Conservation (phyloP, 2,797 vertebrate genomes). For the Amniataba percoides region DNA sequence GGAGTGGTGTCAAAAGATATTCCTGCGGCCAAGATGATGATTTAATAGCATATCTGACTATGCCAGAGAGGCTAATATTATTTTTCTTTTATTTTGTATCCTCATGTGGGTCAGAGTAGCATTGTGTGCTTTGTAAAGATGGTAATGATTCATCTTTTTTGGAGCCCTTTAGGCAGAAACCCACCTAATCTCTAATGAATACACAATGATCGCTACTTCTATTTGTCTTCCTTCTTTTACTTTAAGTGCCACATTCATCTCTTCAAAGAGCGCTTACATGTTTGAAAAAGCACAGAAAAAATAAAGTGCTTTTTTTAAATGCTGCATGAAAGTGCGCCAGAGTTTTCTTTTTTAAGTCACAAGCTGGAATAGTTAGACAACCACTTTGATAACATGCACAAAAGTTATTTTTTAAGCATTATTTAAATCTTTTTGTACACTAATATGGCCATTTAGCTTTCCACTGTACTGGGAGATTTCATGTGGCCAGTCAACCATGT, state of each 20-base stretch:
- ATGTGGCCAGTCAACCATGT: slow-evolving; percentile 48
- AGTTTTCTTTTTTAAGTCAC: background rate
- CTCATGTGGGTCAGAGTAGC: slow-evolving; percentile 32
- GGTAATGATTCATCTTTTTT: slow-evolving; percentile 52
- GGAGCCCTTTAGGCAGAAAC: slow-evolving; percentile 36
- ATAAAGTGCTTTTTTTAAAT: background rate
- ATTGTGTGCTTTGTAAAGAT: slow-evolving; percentile 40
- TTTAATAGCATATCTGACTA: slow-evolving; percentile 37
- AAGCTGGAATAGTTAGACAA: background rate
- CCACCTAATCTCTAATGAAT: slow-evolving; percentile 46
- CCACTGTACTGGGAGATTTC: slow-evolving; percentile 45
- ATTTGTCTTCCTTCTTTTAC: background rate
- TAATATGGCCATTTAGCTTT: slow-evolving; percentile 17
- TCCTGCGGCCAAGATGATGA: slow-evolving; percentile 23
- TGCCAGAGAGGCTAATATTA: slow-evolving; percentile 19
- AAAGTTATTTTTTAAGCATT: slow-evolving; percentile 26
- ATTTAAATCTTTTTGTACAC: slow-evolving; percentile 2
- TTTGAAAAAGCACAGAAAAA: slow-evolving; percentile 10
- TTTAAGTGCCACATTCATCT: background rate
- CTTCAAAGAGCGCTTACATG: background rate
- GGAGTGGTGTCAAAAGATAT: slow-evolving; percentile 26
- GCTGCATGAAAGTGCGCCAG: background rate
- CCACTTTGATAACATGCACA: slow-evolving; percentile 1
- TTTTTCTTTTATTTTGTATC: slow-evolving; percentile 34
- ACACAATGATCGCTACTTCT: slow-evolving; percentile 24